Percentiles rank a stretch among this genome's conserved stretches.
These are phyloP conservation scores for Pseudomugil tenellus DNA, from an alignment of 2,797 vertebrate genomes.

Conservation along the genomic window DNA sequence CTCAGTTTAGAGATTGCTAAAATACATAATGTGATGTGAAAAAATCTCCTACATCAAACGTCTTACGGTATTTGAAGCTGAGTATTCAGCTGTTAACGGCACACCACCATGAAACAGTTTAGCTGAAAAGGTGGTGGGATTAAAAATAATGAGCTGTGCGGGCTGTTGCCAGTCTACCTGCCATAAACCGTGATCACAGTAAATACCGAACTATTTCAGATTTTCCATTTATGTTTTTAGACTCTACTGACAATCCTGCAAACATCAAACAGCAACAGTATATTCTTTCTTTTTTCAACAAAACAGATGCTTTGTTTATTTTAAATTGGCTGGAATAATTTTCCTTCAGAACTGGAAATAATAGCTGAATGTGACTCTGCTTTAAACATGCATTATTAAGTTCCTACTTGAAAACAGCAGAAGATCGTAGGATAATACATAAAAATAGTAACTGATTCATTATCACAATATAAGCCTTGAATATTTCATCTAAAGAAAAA, in stretches of 20 bases:
- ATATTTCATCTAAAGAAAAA: too few relatives aligned
- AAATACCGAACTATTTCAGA: constrained; percentile 19
- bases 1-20: not conserved
- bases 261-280: constrained; percentile 1
- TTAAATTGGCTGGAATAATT: not conserved
- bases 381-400: not conserved
- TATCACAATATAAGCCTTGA: too few relatives aligned
- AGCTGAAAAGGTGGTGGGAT: constrained; percentile 47
- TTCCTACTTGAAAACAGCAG: not conserved
- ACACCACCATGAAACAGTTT: constrained; percentile 19
- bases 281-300: not conserved
- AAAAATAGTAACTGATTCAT: constrained; percentile 6
- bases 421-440: constrained; percentile 7
- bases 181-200: constrained; percentile 30
- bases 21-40: constrained; percentile 6
- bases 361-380: constrained; percentile 4
- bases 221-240: not conserved
- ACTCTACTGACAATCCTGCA: constrained; percentile 4
- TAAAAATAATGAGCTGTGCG: constrained; percentile 59
- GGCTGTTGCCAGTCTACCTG: constrained; percentile 12
- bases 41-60: constrained; percentile 23
- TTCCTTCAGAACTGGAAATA: constrained; percentile 2
- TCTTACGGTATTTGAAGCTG: constrained; percentile 14
- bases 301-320: constrained; percentile 12
- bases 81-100: constrained; percentile 19